Evolutionary conservation across 2,113 vertebrate genomes (phyloP).

Genomic region (Osmerus mordax): DNA sequence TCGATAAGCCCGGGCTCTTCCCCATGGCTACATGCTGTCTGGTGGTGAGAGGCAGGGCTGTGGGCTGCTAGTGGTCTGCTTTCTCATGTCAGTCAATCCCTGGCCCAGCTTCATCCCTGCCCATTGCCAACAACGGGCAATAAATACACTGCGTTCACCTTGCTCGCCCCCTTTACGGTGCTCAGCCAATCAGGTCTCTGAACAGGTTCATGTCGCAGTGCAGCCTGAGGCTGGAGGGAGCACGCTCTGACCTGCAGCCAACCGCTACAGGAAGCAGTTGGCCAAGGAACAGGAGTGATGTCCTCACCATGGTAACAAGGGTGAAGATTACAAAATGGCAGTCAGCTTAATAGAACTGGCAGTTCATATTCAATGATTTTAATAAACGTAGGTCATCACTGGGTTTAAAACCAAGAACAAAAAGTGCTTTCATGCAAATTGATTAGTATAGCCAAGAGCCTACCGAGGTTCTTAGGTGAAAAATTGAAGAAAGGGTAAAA

Average conservation of each 20-base stretch:
- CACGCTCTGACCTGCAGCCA: constrained; percentile 22
- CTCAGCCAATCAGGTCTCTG: constrained; percentile 63
- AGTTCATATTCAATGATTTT: no score
- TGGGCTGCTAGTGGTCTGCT: constrained; percentile 61
- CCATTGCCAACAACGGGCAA: constrained; percentile 39
- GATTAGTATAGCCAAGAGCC: no score
- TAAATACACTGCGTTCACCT: constrained; percentile 49
- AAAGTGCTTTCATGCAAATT: no score
- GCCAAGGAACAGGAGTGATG: background rate
- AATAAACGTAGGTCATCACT: no score
- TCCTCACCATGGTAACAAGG: background rate
- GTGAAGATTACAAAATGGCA: background rate
- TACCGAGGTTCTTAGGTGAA: no score
- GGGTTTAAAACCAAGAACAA: no score
- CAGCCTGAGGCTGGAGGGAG: constrained; percentile 49
- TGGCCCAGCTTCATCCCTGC: constrained; percentile 60
- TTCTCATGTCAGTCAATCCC: constrained; percentile 60
- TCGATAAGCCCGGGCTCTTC: constrained; percentile 57
- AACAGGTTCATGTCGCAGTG: constrained; percentile 37
- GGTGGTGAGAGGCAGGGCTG: constrained; percentile 57
- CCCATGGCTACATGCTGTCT: constrained; percentile 60
- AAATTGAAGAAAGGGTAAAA: constrained; percentile 19
- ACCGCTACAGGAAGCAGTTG: constrained; percentile 5
- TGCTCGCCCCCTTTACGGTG: constrained; percentile 41
- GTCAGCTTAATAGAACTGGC: no score